Evolutionary conservation across 1,140 invertebrate species (phyloP).

Genomic region (Aphis craccivora): DNA sequence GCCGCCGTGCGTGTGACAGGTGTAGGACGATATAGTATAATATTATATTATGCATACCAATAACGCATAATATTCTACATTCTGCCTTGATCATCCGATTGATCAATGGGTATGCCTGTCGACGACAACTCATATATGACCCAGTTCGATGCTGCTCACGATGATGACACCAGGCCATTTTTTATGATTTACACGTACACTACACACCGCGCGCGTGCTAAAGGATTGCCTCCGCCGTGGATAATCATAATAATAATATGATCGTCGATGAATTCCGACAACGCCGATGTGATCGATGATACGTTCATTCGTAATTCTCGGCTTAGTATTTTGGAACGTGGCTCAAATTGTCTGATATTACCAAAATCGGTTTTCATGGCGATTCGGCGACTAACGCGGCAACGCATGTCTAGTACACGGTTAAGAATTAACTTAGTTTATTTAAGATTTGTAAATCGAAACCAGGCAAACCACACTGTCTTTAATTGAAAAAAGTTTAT

Average conservation of each 20-base stretch:
- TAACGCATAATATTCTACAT: not conserved
- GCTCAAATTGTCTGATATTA: not conserved
- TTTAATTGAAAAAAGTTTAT: not conserved
- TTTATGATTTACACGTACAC: not conserved
- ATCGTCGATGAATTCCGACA: not conserved
- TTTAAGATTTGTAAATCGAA: not conserved
- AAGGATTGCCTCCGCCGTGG: not conserved
- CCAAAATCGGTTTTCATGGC: not conserved
- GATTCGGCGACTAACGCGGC: not conserved
- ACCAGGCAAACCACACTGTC: too few species aligned
- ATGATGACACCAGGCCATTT: constrained; percentile 24
- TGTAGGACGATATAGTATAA: constrained; percentile 39
- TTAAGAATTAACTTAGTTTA: not conserved
- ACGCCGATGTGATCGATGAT: not conserved
- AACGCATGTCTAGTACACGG: not conserved
- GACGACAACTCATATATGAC: constrained; percentile 19
- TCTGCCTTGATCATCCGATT: constrained; percentile 18
- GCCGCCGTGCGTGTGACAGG: constrained; percentile 14
- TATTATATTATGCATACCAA: not conserved
- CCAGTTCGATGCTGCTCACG: constrained; percentile 26
- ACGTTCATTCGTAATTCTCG: not conserved
- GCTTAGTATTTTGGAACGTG: not conserved
- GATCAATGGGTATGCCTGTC: constrained; percentile 4
- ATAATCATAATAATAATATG: not conserved
- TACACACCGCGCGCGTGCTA: not conserved